Conservation (phyloP, 2,113 vertebrate species). For the Talpa occidentalis region DNA sequence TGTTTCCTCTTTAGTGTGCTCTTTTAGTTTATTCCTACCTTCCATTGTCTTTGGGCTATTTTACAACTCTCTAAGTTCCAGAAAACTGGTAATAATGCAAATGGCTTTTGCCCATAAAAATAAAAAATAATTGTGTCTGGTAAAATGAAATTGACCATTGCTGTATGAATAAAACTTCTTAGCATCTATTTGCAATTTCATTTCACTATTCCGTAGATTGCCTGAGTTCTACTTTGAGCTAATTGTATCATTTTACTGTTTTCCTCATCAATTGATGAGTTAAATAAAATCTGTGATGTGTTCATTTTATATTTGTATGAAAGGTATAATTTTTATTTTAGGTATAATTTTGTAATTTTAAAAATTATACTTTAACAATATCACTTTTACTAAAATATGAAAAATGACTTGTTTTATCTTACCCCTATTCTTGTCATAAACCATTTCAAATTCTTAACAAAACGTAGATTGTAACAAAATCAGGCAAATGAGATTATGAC, state of each 20-base stretch:
- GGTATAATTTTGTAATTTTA: neutral
- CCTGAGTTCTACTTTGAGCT: neutral
- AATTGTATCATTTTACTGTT: neutral
- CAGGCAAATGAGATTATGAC: neutral
- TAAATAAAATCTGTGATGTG: constrained; percentile 9
- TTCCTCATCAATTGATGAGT: constrained; percentile 6
- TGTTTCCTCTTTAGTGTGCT: neutral
- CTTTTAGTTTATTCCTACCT: neutral
- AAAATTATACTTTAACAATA: neutral
- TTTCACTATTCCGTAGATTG: neutral
- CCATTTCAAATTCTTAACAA: neutral
- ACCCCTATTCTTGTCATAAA: neutral
- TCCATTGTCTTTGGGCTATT: constrained; percentile 13
- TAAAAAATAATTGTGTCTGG: neutral
- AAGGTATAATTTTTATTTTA: constrained; percentile 19
- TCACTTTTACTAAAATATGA: neutral
- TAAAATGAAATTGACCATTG: constrained; percentile 2
- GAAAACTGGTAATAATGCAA: neutral
- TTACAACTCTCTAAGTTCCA: neutral
- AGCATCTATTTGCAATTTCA: constrained; percentile 5
- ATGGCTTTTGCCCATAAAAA: neutral
- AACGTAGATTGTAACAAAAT: constrained; percentile 7
- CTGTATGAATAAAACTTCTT: neutral
- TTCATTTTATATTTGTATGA: constrained; percentile 32
- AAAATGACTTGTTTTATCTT: neutral